Base-by-base conservation (phyloP, 1,140 invertebrate species). In the Hermetia illucens region DNA sequence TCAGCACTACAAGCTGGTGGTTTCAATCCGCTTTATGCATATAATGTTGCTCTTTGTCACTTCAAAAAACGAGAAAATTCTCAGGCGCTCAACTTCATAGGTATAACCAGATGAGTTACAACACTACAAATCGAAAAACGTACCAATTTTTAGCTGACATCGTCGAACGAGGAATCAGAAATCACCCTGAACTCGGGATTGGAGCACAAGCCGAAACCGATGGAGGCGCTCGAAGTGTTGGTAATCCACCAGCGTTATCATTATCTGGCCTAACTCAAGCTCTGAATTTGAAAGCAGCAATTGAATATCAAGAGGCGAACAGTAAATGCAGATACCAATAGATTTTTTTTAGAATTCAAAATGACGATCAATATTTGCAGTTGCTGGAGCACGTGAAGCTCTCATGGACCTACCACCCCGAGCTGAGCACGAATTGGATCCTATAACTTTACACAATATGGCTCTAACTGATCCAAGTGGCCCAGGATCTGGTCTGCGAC, bases 251-350 rank as follows among this genome's bases (percentile, higher is more conserved):
- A 24, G 89, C 87, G 1, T 71, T 99, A 32, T 91, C 98, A 54
- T 82, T 98, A 62, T 96, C 94, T 16, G 92, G 92, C 21, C 66
- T 99, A 3, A 90, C 97, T 12, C 95, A 99, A 67, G 93, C 95
- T 0, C 96, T 98, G 52, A 99, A 98, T 66, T 69, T 99, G 1
- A 98, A 97, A 69, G 93, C 93, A 13, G 95, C 95, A 3, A 93
- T 98, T 47, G 93, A 98, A 64, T 98, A 92, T 64, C 87, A 96
- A 57, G 68, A 93, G 17, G 94, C 94, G 66, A 96, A 98, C 62
- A 72, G 85, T 83, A 71, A 74, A 61, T 47, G n/a, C 34, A 19
- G 34, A 27, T n/a, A n/a, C 38, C 16, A 6, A 30, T 33, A 24
- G 9, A 38, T 37, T 44, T 39, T 9, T 15, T 36, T 21, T 16